Evolutionary conservation across 2,888 invertebrate genomes (phyloP).

Genomic region (Eupsilia transversa): DNA sequence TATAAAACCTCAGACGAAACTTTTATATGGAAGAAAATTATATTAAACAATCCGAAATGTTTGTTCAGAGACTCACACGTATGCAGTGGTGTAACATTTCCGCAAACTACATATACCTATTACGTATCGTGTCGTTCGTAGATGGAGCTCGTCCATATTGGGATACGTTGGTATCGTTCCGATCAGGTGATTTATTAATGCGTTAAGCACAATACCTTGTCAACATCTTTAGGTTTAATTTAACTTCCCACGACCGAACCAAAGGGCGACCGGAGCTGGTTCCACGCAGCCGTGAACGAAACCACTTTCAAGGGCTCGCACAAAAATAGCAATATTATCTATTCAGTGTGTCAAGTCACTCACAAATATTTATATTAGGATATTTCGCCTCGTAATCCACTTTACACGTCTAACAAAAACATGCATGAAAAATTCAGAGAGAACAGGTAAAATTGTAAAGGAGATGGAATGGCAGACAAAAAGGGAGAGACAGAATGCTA

Average conservation of each 20-base stretch:
- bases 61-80: not conserved
- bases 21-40: not conserved
- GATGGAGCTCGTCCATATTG: too few relatives aligned
- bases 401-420: slow-evolving; percentile 59
- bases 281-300: slow-evolving; percentile 9
- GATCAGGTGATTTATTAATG: slow-evolving; percentile 21
- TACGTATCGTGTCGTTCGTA: too few relatives aligned
- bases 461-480: slow-evolving; percentile 64
- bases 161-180: not conserved
- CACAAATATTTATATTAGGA: slow-evolving; percentile 52
- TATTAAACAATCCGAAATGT: not conserved
- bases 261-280: not conserved
- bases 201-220: slow-evolving; percentile 7
- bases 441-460: slow-evolving; percentile 60
- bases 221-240: slow-evolving; percentile 23
- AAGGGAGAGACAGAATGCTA: slow-evolving; percentile 70
- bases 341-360: slow-evolving; percentile 42
- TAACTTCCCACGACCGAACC: slow-evolving; percentile 17
- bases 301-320: slow-evolving; percentile 14
- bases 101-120: not conserved
- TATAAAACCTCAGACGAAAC: not conserved
- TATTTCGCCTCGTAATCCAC: slow-evolving; percentile 58
- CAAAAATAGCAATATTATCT: slow-evolving; percentile 29
- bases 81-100: not conserved
- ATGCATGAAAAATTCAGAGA: slow-evolving; percentile 63